Base-by-base conservation (phyloP, 2,797 vertebrate genomes). In the Steatocranus sp. region DNA sequence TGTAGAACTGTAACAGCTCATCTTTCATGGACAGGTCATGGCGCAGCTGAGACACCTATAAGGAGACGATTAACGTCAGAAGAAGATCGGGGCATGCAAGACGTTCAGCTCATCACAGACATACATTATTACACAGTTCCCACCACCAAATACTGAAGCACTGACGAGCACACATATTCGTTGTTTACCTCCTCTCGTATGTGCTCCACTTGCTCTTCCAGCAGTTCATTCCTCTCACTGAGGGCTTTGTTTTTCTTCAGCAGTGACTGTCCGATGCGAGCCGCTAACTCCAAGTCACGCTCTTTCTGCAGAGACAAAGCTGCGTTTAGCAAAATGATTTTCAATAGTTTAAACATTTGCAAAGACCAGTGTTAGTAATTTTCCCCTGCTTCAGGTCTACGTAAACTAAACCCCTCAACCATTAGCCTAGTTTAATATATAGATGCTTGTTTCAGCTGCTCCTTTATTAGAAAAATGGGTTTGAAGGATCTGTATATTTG, bases 21-120 rank as follows among this genome's bases (percentile, higher is more conserved):
- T 99, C 98, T 89, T 99, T 99, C 98, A 99, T 98, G 81, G 97
- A 98, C 54, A 99, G 95, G 81, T 99, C 98, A 82, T 99, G 99
- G 30, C 98, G 97, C 88, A 99, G 83, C 94, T 99, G 99, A 87
- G 98, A 99, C 18, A 98, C 98, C 99, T 99, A 81, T 7, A 54
- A 10, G 4, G 49, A 46, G 2, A 79, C 27, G 11, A 14, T 66
- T 8, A 77, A 43, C 81, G 0, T 8, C 46, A 15, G 27, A 12
- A 10, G 27, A 68, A 58, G 2, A 25, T 4, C 4, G 41, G 12
- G 15, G 6, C n/a, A 23, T n/a, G 8, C 34, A 70, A 41, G 41
- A 79, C 11, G 10, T 49, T 3, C 34, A 56, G 34, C 10, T 27
- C 34, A n/a, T 36, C 66, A 53, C 3, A 15, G 43, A 66, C 8